Percentiles rank a stretch among this genome's conserved stretches.
Conservation (phyloP, 2,113 vertebrate species). For the Zosterops lateralis region DNA sequence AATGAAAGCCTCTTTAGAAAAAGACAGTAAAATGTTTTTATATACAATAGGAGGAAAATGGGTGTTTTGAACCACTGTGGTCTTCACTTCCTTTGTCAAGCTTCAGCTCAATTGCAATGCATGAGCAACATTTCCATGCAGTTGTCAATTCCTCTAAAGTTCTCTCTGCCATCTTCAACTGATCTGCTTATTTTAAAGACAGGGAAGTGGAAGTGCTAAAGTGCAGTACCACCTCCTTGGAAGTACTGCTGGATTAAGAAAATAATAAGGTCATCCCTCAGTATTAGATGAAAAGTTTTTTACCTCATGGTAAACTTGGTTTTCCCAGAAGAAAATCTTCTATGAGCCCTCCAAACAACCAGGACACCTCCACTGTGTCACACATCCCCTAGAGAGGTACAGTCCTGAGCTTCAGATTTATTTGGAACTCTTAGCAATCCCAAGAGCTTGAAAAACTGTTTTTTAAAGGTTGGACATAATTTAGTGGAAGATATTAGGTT, state of each 20-base stretch:
- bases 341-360: not conserved
- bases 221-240: not conserved
- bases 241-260: not conserved
- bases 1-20: not conserved
- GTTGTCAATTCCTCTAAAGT: not conserved
- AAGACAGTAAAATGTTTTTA: not conserved
- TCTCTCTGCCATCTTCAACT: not conserved
- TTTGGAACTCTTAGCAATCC: not conserved
- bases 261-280: not conserved
- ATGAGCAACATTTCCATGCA: not conserved
- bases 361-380: not conserved
- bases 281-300: not conserved
- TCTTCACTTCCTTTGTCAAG: not conserved
- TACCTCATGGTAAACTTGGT: not conserved
- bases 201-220: not conserved
- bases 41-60: not conserved
- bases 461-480: not conserved
- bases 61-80: not conserved
- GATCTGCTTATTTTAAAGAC: not conserved
- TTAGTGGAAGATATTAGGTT: not conserved
- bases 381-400: not conserved
- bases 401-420: not conserved
- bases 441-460: not conserved
- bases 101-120: not conserved
- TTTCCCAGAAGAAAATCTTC: not conserved